phyloP scores from a whole-genome alignment of 2,113 vertebrate species.

The Mus spicilegus region DNA sequence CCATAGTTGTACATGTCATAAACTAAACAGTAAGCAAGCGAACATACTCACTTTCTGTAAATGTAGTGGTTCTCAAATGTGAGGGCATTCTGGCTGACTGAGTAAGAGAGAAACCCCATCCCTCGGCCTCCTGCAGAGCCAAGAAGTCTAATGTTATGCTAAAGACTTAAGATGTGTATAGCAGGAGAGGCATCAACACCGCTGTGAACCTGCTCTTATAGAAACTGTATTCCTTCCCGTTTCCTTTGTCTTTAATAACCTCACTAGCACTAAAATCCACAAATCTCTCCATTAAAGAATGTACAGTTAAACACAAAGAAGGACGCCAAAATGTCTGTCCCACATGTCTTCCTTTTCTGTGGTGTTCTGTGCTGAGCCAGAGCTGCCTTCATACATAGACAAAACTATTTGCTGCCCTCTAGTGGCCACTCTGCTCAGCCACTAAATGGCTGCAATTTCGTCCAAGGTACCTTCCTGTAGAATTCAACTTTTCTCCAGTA shows the following conservation, averaged over 20 bases:
- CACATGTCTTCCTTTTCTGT: rapidly evolving
- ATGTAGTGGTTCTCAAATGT: neutral
- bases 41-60: neutral
- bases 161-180: neutral
- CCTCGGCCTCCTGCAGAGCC: neutral
- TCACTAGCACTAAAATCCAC: slow-evolving; percentile 25
- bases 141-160: neutral
- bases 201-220: neutral
- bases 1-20: neutral
- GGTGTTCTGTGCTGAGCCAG: no score
- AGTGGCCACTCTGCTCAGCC: neutral
- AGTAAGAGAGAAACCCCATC: neutral
- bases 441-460: neutral
- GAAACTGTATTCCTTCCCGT: neutral
- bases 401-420: slow-evolving; percentile 12
- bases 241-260: neutral
- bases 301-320: neutral
- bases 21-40: neutral
- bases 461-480: neutral
- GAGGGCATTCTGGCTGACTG: neutral
- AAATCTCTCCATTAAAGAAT: neutral
- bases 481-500: neutral
- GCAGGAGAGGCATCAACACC: neutral
- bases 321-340: neutral
- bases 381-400: rapidly evolving